Conservation (phyloP, 1,140 invertebrate genomes). For the Drosophila serrata region DNA sequence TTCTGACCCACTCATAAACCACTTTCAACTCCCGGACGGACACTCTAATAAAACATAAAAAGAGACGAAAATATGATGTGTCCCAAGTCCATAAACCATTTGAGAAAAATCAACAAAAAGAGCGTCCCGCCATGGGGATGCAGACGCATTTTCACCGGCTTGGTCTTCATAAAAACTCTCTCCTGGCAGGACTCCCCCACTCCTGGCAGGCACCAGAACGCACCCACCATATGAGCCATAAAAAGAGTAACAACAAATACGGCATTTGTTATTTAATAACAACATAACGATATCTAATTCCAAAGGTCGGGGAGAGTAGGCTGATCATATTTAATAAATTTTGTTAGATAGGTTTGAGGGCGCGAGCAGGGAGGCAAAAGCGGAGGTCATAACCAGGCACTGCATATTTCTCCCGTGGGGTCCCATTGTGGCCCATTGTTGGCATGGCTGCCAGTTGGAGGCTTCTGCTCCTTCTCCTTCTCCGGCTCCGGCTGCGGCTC, state of each 20-base stretch:
- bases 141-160: constrained; percentile 17
- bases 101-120: constrained; percentile 38
- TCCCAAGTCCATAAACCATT: constrained; percentile 46
- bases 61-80: constrained; percentile 50
- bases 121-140: constrained; percentile 5
- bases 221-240: constrained; percentile 39
- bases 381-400: constrained; percentile 47
- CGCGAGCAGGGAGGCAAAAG: constrained; percentile 4
- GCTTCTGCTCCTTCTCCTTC: too few species aligned
- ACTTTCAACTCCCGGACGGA: constrained; percentile 42
- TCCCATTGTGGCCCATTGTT: constrained; percentile 59
- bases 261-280: constrained; percentile 79
- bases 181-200: constrained; percentile 6
- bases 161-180: constrained; percentile 33
- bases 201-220: constrained; percentile 11
- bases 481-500: background rate
- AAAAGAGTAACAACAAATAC: constrained; percentile 60
- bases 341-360: constrained; percentile 29
- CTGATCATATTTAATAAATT: constrained; percentile 64
- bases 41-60: constrained; percentile 49
- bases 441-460: constrained; percentile 49
- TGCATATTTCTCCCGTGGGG: constrained; percentile 59
- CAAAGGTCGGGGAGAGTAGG: constrained; percentile 31
- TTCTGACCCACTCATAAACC: constrained; percentile 48
- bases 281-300: constrained; percentile 79